These are phyloP conservation scores for Sminthurinus signatus DNA, from an alignment of 1,140 invertebrate genomes.

Conservation along the genomic window DNA sequence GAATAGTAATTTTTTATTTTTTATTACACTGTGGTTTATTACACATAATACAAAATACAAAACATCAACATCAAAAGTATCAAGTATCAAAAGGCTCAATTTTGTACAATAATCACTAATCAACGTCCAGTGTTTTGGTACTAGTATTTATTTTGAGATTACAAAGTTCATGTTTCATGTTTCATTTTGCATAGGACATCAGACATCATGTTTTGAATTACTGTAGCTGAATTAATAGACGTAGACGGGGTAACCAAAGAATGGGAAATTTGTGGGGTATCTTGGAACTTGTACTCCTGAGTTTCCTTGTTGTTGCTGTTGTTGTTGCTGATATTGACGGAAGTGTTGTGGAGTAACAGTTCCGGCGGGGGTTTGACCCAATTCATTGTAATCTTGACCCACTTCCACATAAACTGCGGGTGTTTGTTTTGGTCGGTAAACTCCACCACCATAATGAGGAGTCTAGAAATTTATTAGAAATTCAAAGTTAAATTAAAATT, in stretches of 20 bases:
- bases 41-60: too few relatives aligned
- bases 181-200: too few relatives aligned
- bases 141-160: too few relatives aligned
- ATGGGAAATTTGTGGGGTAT: neutral
- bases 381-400: conserved; percentile 11
- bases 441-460: conserved; percentile 16
- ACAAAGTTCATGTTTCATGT: too few relatives aligned
- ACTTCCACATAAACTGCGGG: conserved; percentile 26
- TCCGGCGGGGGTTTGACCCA: neutral
- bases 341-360: neutral
- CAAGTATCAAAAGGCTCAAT: too few relatives aligned
- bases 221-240: neutral
- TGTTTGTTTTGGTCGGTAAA: neutral
- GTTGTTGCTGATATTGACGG: neutral
- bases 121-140: too few relatives aligned
- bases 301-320: neutral
- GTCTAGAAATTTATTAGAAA: conserved; percentile 10
- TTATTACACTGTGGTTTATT: too few relatives aligned
- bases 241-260: neutral
- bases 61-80: too few relatives aligned
- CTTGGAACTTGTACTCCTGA: neutral
- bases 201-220: too few relatives aligned
- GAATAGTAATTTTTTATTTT: too few relatives aligned
- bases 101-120: too few relatives aligned
- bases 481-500: too few relatives aligned